Base-by-base conservation (phyloP, 2,113 vertebrate genomes). In the Carollia perspicillata region DNA sequence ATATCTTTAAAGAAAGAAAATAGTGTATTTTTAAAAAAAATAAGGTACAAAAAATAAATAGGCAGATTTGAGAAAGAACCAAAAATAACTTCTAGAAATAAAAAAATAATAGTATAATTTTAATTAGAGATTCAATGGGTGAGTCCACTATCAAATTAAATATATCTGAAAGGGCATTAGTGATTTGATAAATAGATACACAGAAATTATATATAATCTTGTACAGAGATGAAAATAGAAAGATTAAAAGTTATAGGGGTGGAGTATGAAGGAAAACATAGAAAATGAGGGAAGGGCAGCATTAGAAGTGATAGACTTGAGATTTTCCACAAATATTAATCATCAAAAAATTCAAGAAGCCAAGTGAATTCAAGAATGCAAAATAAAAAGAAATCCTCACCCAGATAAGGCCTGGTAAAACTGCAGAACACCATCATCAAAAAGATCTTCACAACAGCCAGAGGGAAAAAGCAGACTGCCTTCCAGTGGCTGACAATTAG, bases 71-170 rank as follows among this genome's bases (percentile, higher is more conserved):
- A 74, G 18, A 93, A 93, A 94, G 7, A 92, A 55, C 9, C 42
- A 84, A 96, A 94, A 94, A 79, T 89, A 93, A 92, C 66, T 75
- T 84, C 18, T 80, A 80, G 51, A 91, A 94, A 89, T 69, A 33
- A 95, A 92, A 92, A 92, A 63, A 60, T 2, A 89, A 83, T 63
- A 47, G 65, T 66, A 53, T 4, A 53, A 71, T 66, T 78, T 28
- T 53, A 90, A 94, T 66, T 84, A 84, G 71, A 95, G 42, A 92
- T 11, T 72, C 63, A 79, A 28, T 69, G 40, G 83, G 37, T 75
- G 77, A 94, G 33, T 75, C 20, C 18, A 83, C 80, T 84, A 80
- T 13, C 77, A 84, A 44, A 83, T 60, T 10, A 92, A 74, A 89
- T 55, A 86, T 14, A 84, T 22, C 9, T 93, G 37, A 94, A 87